Base-by-base conservation (phyloP, 2,113 vertebrate species). In the Marmota flaviventris region DNA sequence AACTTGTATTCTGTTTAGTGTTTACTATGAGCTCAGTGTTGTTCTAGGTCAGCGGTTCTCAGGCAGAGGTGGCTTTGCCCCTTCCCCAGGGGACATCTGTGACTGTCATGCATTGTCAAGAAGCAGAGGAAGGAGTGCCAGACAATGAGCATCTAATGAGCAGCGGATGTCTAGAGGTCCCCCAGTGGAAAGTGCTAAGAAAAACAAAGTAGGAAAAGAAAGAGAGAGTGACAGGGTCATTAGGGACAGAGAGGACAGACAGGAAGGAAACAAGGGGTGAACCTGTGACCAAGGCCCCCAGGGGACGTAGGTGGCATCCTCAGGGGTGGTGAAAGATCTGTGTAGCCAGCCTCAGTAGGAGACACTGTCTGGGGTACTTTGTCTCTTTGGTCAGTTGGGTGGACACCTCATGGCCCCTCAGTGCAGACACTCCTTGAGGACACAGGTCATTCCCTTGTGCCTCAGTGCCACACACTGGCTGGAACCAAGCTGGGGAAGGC, bases 401-500 rank as follows among this genome's bases (percentile, higher is more conserved):
- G 48, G 69, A 25, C 17, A 20, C 8, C 39, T 51, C n/a, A 7
- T 4, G 25, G n/a, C 32, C 78, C 81, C 17, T 6, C 20, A 0
- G 69, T 51, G 93, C 53, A n/a, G n/a, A n/a, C n/a, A n/a, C n/a
- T n/a, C n/a, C n/a, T n/a, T n/a, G n/a, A n/a, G n/a, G n/a, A n/a
- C n/a, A n/a, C n/a, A n/a, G n/a, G 78, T 32, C 73, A 20, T 9
- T 14, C 20, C 69, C 22, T 58, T 12, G 9, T 10, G 11, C 2
- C 88, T 69, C 24, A 0, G 69, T 51, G 93, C 53, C 53, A 78
- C n/a, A 77, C 7, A 8, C 58, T 48, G 75, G 85, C 76, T 51
- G 92, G 65, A 89, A 78, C n/a, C 1, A 25, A 73, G 72, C 63
- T 58, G 89, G 79, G 32, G 82, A 75, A 93, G 85, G 70, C 1